Evolutionary conservation across 2,113 vertebrate genomes (phyloP), one percentile per base, ranked within the genome.

Genomic region (Tenebrosternarchus preto): DNA sequence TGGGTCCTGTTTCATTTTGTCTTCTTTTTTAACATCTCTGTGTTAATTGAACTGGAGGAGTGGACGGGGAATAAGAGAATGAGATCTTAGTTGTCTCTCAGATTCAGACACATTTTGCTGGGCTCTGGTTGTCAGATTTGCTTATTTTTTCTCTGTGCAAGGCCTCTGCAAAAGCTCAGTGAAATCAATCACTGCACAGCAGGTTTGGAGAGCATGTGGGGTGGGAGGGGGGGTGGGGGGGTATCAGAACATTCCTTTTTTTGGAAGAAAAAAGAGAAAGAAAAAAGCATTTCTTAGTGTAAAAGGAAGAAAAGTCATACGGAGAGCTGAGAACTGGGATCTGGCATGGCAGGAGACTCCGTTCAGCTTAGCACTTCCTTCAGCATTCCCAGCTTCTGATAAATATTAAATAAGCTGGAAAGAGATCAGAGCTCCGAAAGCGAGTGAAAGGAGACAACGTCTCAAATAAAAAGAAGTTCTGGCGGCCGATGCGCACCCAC

Each of bases 371-470:
- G 33, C 31, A 68, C 33, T 36, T 50, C n/a, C 12, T 25, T 80
- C 46, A 80, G 78, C 63, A 73, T 72, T 76, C 70, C 50, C n/a
- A 69, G 64, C 61, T 76, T 76, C 76, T 68, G 68, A 76, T 80
- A 80, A 80, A 79, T 80, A 73, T 79, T 80, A 63, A 80, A 83
- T 76, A 77, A 83, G 46, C 77, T 80, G 71, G 69, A 69, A 33
- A 70, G 68, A 78, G 83, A 81, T 78, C 70, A 64, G 50, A 59
- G 55, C 29, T 75, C 6, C 9, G 55, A 61, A 43, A 71, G 71
- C 74, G 77, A 55, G 57, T 12, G 71, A 63, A 74, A 74, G 74
- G 50, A 20, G 24, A 67, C 50, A 46, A 24, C 15, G 36, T 61
- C 53, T 73, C 50, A 74, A 20, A 80, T 80, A 2, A 50, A 50